Base-by-base conservation (phyloP, 2,888 invertebrate genomes). In the Gnatocerus cornutus region DNA sequence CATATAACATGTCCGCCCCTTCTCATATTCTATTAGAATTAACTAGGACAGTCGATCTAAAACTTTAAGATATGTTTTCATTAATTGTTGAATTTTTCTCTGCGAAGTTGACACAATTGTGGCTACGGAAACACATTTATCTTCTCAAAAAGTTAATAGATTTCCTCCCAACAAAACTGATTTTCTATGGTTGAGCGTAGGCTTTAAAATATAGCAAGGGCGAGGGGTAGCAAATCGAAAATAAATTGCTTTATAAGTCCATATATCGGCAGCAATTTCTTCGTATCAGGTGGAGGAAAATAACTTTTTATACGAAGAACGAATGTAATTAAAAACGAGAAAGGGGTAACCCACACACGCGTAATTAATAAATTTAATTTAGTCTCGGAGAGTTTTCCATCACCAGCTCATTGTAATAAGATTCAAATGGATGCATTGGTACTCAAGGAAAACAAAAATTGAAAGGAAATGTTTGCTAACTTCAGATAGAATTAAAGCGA, bases 1-100 rank as follows among this genome's bases (percentile, higher is more conserved):
- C 68, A 72, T 73, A 71, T 61, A 69, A 48, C 68, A 64, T 67
- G 71, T 73, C 74, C 73, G 72, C 74, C 74, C 66, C 72, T 68
- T 62, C 27, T 67, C 69, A 62, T 71, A 71, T 69, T 68, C 53
- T 64, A 71, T 70, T 43, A 65, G 66, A 68, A 72, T 73, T 70
- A 71, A 67, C 14, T 16, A 13, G 27, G 27, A 10, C 59, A 59
- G 37, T 55, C 39, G 53, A 55, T 55, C 53, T 30, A 52, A 33
- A 52, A 30, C 33, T 33, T 21, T 21, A 21, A 21, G 4, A 3
- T 21, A 21, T 21, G 4, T 21, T 21, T 21, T 21, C 21, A 4
- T 21, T 21, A 21, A 21, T 21, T 21, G 21, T n/a, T 3, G 21
- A 21, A 21, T 3, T 21, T 21, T 21, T 21, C 21, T 21, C 21